Conservation (phyloP, 1,140 invertebrate species). For the Steinernema khuongi region DNA sequence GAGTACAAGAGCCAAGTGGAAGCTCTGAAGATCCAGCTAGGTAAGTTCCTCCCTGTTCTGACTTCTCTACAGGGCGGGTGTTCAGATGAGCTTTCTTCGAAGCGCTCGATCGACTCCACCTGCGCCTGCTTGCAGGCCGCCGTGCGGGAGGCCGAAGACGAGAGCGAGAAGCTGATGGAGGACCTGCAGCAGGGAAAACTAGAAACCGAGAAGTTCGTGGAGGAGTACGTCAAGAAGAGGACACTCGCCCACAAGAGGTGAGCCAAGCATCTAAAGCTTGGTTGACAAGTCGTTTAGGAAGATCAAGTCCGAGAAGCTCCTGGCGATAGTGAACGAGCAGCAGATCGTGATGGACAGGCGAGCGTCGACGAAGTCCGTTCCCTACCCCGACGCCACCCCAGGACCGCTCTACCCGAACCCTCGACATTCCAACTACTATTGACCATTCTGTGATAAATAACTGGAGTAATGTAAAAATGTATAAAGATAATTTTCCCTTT, state of each 20-base stretch:
- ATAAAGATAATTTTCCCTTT: too few species aligned
- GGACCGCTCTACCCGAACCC: background rate
- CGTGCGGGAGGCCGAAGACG: background rate
- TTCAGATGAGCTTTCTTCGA: conserved; percentile 8
- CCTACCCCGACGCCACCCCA: background rate
- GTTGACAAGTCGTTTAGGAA: background rate
- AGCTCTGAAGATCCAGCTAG: conserved; percentile 39
- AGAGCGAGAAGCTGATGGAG: background rate
- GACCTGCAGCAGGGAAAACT: background rate
- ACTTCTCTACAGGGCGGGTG: background rate
- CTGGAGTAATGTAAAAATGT: too few species aligned
- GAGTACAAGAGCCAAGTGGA: conserved; percentile 66
- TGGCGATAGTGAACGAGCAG: conserved; percentile 5
- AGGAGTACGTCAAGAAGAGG: conserved; percentile 1
- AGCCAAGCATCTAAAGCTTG: background rate
- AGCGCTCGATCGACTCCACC: background rate
- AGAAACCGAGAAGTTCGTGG: background rate
- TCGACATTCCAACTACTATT: conserved; percentile 1
- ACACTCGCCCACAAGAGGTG: background rate
- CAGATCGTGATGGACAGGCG: background rate
- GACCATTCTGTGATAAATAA: too few species aligned
- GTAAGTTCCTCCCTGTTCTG: conserved; percentile 2
- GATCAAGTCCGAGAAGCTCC: background rate
- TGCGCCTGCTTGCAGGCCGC: conserved; percentile 10
- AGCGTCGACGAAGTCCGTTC: background rate